Base-by-base conservation (phyloP, 2,113 vertebrate species). In the Oncorhynchus nerka region DNA sequence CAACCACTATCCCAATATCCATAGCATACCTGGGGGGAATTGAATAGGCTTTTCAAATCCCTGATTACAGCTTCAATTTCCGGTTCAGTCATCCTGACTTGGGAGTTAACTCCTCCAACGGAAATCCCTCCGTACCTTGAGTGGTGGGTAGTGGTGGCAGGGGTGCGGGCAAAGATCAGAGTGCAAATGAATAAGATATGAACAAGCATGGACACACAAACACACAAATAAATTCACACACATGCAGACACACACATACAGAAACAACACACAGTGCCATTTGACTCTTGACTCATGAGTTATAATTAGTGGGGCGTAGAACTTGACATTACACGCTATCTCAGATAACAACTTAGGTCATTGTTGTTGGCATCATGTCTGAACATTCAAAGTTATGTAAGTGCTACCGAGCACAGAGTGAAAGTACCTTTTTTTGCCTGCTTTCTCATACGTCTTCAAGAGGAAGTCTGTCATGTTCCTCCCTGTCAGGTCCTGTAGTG, bases 381-480 rank as follows among this genome's bases (percentile, higher is more conserved):
- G 51, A 55, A 55, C 39, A 3, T 45, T 45, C 9, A 45, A 11
- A 19, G 51, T 19, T 55, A 19, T 19, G 4, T 51, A 51, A 16
- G 51, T 55, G 16, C 51, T 19, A 55, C 15, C 49, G 4, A 55
- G 49, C 49, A 19, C 15, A 55, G 51, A 19, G 8, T 68, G 16
- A 24, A 34, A 15, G 66, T 71, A 94, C 93, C 93, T 91, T 61
- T 71, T 92, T 91, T 89, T 93, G 5, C 93, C 93, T 0, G 76
- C 86, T 67, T 73, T 68, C 66, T 89, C 93, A 0, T 95, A 99
- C 0, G 94, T 99, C 93, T 99, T 99, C 86, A 99, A 86, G 49
- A 99, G 89, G 77, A 97, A 98, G 88, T 99, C 97, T 0, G 97
- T 96, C 88, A 98, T 90, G 82, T 99, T 99, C 51, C 93, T 92